phyloP scores from a whole-genome alignment of 2,797 vertebrate genomes.

The Brotula barbata region DNA sequence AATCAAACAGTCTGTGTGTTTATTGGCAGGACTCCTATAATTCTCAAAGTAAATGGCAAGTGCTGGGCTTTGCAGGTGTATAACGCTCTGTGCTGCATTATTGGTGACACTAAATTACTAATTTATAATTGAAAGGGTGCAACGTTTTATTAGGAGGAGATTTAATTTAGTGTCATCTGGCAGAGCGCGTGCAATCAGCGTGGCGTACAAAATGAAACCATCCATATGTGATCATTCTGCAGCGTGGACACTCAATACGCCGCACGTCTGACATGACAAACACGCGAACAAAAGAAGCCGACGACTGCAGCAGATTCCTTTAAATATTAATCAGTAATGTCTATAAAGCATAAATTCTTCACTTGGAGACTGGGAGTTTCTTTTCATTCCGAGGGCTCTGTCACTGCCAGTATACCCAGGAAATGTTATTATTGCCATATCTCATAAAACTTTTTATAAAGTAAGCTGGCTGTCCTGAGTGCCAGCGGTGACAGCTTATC shows the following conservation, averaged over 20 bases:
- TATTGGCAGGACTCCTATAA: constrained; percentile 11
- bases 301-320: not conserved
- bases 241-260: too few relatives aligned
- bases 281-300: not conserved
- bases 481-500: constrained; percentile 35
- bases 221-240: too few relatives aligned
- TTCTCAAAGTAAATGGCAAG: not conserved
- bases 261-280: not conserved
- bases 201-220: too few relatives aligned
- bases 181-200: not conserved
- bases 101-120: constrained; percentile 16
- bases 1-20: constrained; percentile 26
- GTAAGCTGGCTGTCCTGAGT: constrained; percentile 14
- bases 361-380: not conserved
- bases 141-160: constrained; percentile 5
- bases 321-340: constrained; percentile 7
- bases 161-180: not conserved
- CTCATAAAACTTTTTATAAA: constrained; percentile 1
- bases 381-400: constrained; percentile 5
- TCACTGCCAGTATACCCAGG: not conserved
- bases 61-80: constrained; percentile 7
- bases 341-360: not conserved
- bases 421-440: not conserved
- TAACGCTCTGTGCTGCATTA: constrained; percentile 12
- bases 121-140: constrained; percentile 19